These are phyloP conservation scores for Catalaphyllia jardinei DNA, from an alignment of 64 coral and sea anemone species.

Conservation along the genomic window DNA sequence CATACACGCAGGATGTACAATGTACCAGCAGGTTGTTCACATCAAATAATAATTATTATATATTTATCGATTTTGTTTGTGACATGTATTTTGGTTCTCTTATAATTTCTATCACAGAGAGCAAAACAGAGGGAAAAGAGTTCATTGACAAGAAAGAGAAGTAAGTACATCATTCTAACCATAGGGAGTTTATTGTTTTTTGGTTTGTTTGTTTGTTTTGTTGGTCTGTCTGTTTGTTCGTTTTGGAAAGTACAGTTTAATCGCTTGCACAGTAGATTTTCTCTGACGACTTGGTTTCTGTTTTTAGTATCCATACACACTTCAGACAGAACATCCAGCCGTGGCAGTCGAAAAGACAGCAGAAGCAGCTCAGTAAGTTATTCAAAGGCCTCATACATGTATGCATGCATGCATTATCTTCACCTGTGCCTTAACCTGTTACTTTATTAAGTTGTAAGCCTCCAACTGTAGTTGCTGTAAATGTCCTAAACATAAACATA, in stretches of 20 bases:
- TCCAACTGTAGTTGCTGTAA: too few species aligned
- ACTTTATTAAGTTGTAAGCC: too few species aligned
- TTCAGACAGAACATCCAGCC: conserved; percentile 75
- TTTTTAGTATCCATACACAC: conserved; percentile 32
- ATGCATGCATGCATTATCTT: too few species aligned
- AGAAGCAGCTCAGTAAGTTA: conserved; percentile 48
- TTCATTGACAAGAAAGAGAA: conserved; percentile 46
- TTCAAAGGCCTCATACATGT: too few species aligned
- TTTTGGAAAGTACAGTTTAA: neutral
- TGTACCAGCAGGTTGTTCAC: too few species aligned
- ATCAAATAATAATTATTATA: too few species aligned
- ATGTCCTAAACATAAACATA: too few species aligned
- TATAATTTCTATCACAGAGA: conserved; percentile 44
- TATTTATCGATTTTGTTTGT: too few species aligned
- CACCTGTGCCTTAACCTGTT: too few species aligned
- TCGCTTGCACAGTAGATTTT: too few species aligned
- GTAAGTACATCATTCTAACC: neutral
- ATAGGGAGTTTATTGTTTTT: neutral
- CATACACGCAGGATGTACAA: too few species aligned
- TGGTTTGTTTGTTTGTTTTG: neutral
- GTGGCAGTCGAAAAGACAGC: conserved; percentile 63
- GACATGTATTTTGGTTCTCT: neutral
- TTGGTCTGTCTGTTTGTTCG: neutral
- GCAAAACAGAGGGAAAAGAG: conserved; percentile 65
- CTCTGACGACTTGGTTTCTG: too few species aligned